phyloP scores from a whole-genome alignment of 2,113 vertebrate genomes.

The Toxostoma redivivum region DNA sequence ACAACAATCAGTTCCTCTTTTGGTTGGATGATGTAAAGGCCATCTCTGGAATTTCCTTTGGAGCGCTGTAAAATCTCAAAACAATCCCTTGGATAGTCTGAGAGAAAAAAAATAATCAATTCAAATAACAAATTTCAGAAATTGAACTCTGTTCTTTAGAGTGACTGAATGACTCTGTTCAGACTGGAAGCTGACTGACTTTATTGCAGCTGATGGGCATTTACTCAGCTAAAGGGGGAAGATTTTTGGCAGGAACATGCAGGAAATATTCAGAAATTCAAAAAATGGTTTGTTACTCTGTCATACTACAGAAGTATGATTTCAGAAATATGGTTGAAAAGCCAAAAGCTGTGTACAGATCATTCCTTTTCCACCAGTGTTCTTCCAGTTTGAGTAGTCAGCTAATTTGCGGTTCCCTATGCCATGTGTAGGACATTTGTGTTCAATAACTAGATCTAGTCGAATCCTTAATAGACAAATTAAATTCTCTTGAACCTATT shows the following conservation, averaged over 20 bases:
- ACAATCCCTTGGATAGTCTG: conserved; percentile 82
- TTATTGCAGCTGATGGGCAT: neutral
- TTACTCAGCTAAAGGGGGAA: neutral
- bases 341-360: neutral
- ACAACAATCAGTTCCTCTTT: conserved; percentile 71
- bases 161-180: neutral
- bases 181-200: neutral
- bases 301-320: neutral
- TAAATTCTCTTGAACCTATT: neutral
- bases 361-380: neutral
- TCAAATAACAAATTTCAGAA: neutral
- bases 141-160: neutral
- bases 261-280: neutral
- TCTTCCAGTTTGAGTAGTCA: neutral
- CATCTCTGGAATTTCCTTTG: conserved; percentile 75
- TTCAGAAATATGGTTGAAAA: neutral
- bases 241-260: neutral
- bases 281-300: neutral
- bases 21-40: conserved; percentile 83
- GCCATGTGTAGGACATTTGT: neutral
- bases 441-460: neutral
- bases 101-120: neutral
- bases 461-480: neutral
- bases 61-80: conserved; percentile 81
- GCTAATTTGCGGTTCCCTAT: neutral